phyloP scores from a whole-genome alignment of 2,888 invertebrate genomes.

The Eupithecia centaureata region DNA sequence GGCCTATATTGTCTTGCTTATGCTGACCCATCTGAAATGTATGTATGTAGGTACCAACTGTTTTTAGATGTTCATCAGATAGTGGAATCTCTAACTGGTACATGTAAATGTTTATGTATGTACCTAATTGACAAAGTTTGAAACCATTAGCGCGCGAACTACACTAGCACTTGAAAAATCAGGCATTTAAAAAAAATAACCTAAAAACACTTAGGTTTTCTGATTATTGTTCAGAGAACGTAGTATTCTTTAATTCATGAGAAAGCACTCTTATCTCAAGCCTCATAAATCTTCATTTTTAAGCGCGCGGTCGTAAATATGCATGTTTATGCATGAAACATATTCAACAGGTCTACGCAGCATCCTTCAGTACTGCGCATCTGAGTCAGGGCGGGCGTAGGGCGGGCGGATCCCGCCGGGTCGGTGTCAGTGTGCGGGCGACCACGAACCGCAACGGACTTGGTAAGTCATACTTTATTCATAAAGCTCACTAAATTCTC shows the following conservation, averaged over 20 bases:
- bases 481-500: conserved; percentile 4
- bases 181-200: too few species aligned
- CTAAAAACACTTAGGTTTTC: too few species aligned
- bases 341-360: conserved; percentile 41
- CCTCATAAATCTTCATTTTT: background rate
- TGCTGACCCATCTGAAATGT: too few species aligned
- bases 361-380: conserved; percentile 42
- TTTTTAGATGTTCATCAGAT: too few species aligned
- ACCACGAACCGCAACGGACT: conserved; percentile 57
- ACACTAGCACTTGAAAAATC: too few species aligned
- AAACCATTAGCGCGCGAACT: too few species aligned
- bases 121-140: too few species aligned
- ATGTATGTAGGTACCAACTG: too few species aligned
- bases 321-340: conserved; percentile 10
- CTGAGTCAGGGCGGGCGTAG: conserved; percentile 43
- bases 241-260: background rate
- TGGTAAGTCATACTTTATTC: conserved; percentile 52
- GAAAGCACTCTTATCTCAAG: background rate
- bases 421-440: conserved; percentile 64
- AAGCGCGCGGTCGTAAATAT: background rate
- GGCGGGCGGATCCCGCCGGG: conserved; percentile 40
- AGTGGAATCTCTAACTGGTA: too few species aligned
- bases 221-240: background rate
- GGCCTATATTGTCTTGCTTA: too few species aligned
- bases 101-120: too few species aligned